These are phyloP conservation scores for Seriola rivoliana DNA, from an alignment of 2,113 vertebrate genomes.

Conservation along the genomic window DNA sequence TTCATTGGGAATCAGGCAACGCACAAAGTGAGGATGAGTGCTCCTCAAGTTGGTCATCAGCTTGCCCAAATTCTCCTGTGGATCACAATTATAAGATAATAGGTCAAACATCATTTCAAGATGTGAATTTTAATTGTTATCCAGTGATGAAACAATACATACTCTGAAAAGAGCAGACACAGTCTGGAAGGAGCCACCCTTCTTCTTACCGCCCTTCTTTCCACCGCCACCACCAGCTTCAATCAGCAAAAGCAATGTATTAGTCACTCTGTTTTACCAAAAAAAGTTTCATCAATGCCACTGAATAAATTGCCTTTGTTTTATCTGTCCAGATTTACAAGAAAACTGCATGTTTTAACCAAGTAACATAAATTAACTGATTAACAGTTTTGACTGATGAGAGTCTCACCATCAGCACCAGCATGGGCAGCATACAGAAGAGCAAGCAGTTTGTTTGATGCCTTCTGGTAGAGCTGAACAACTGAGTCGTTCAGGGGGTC, in stretches of 20 bases:
- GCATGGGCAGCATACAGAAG: slow-evolving; percentile 52
- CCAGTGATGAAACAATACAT: neutral
- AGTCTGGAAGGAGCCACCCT: slow-evolving; percentile 74
- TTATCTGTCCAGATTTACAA: too few species aligned
- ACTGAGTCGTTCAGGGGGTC: slow-evolving; percentile 73
- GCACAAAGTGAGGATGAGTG: slow-evolving; percentile 58
- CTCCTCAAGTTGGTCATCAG: slow-evolving; percentile 58
- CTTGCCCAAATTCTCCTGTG: slow-evolving; percentile 40
- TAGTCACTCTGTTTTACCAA: neutral
- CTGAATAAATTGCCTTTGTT: too few species aligned
- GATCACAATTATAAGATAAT: neutral
- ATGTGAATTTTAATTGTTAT: neutral
- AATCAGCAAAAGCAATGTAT: too few species aligned
- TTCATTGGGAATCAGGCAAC: slow-evolving; percentile 52
- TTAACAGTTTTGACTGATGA: too few species aligned
- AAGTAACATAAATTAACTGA: too few species aligned
- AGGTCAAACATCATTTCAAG: neutral
- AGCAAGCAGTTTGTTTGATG: slow-evolving; percentile 62
- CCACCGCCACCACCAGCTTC: slow-evolving; percentile 62
- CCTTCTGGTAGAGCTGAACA: slow-evolving; percentile 81
- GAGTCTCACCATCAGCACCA: slow-evolving; percentile 35
- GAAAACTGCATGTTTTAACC: too few species aligned
- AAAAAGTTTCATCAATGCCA: too few species aligned
- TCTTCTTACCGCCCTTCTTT: slow-evolving; percentile 71
- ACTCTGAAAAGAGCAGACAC: slow-evolving; percentile 48